Evolutionary conservation across 2,888 invertebrate species (phyloP).

Genomic region (Epicampocera succincta): DNA sequence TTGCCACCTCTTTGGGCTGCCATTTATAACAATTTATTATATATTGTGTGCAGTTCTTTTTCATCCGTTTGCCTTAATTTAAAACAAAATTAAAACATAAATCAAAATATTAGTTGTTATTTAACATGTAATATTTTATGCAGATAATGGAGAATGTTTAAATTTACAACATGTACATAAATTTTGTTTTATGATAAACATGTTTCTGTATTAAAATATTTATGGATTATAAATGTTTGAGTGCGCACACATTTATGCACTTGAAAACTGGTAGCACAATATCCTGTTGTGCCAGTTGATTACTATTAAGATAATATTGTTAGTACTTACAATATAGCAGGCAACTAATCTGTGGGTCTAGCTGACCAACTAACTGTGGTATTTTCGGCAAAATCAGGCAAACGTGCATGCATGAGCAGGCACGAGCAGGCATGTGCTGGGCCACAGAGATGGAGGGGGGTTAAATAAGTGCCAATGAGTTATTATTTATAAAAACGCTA

Average conservation of each 20-base stretch:
- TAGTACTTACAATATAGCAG: conserved; percentile 7
- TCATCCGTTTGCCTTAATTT: conserved; percentile 18
- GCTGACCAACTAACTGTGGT: conserved; percentile 2
- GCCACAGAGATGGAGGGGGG: too few species aligned
- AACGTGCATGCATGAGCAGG: too few species aligned
- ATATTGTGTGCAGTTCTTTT: not conserved
- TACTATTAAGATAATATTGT: conserved; percentile 63
- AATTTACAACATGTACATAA: conserved; percentile 65
- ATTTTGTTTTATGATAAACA: conserved; percentile 66
- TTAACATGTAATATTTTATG: conserved; percentile 68
- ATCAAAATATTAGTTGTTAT: conserved; percentile 68
- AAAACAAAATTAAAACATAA: conserved; percentile 62
- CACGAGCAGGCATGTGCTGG: too few species aligned
- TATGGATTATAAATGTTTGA: conserved; percentile 50
- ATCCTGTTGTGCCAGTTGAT: conserved; percentile 68
- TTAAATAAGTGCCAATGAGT: too few species aligned
- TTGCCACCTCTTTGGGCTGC: conserved; percentile 24
- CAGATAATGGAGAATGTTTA: conserved; percentile 64
- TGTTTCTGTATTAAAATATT: conserved; percentile 60
- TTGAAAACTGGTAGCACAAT: conserved; percentile 59
- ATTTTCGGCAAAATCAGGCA: not conserved
- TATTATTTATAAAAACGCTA: too few species aligned
- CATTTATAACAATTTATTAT: conserved; percentile 41
- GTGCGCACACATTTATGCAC: conserved; percentile 4
- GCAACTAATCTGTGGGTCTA: conserved; percentile 3